Evolutionary conservation across 2,797 vertebrate species (phyloP).

Genomic region (Eutrigla gurnardus): DNA sequence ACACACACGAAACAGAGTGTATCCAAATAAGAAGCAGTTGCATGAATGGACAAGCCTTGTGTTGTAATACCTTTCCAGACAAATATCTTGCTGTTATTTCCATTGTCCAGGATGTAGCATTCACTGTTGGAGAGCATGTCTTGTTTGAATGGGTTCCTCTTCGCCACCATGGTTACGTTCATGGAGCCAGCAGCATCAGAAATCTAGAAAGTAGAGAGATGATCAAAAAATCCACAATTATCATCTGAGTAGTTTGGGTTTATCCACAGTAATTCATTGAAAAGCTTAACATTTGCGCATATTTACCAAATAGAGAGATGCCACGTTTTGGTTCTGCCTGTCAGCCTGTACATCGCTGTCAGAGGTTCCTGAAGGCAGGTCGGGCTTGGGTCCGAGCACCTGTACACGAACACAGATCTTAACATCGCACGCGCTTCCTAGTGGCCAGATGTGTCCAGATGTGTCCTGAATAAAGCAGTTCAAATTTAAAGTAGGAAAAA

Average conservation of each 20-base stretch:
- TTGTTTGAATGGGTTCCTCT: conserved; percentile 81
- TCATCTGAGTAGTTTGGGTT: neutral
- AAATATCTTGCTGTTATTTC: conserved; percentile 72
- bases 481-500: neutral
- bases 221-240: neutral
- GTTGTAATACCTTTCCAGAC: conserved; percentile 84
- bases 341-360: conserved; percentile 51
- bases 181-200: conserved; percentile 81
- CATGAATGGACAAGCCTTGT: neutral
- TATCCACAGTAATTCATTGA: neutral
- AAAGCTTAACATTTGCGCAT: neutral
- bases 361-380: conserved; percentile 55
- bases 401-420: conserved; percentile 30
- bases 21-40: neutral
- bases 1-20: conserved; percentile 1
- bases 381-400: conserved; percentile 79
- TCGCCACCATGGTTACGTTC: conserved; percentile 64
- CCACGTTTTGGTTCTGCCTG: conserved; percentile 50
- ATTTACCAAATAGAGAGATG: conserved; percentile 79
- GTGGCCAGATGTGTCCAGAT: neutral
- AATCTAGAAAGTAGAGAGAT: conserved; percentile 67
- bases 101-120: conserved; percentile 85
- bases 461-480: neutral
- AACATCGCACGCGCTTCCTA: neutral
- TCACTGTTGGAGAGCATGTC: conserved; percentile 71